Base-by-base conservation (phyloP, 1,140 invertebrate genomes). In the Colletes latitarsis region DNA sequence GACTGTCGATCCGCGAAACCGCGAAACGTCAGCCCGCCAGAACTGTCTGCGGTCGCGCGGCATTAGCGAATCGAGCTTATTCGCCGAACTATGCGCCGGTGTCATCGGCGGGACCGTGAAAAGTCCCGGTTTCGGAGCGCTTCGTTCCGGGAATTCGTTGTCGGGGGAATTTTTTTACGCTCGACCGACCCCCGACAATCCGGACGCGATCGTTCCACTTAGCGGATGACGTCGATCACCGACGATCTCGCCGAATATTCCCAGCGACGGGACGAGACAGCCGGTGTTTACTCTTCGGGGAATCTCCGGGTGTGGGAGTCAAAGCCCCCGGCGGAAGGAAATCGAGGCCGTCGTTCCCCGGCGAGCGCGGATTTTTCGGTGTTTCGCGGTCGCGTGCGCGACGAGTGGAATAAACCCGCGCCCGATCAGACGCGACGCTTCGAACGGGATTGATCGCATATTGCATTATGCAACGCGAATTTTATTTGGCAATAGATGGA, bases 1-100 rank as follows among this genome's bases (percentile, higher is more conserved):
- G 57, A 71, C 70, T 79, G 83, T 71, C 74, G 83, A 86, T 82
- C 70, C 83, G 83, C 83, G 79, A 86, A 86, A 86, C 84, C 84
- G 62, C 84, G 68, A 73, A 67, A 77, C 80, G 74, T 85, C 83
- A 76, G 70, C 69, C 60, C 69, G 84, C 78, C 77, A 85, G 84
- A 79, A 75, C 67, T 70, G 84, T 86, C 84, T 86, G 83, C 84
- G 84, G 84, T 86, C 80, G 73, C 49, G 67, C 43, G 84, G 84
- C 73, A 86, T 86, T 86, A 86, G 76, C 84, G 75, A 85, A 79
- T 82, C 76, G 84, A 78, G 74, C 83, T 82, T 82, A 58, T 55
- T 62, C 62, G 43, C 15, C 39, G 60, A 53, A 10, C n/a, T 6
- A 39, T 17, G 57, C 39, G 21, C 72, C 73, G 52, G 72, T n/a